Base-by-base conservation (phyloP, 1,140 invertebrate genomes). In the Euura saliciscinereae region DNA sequence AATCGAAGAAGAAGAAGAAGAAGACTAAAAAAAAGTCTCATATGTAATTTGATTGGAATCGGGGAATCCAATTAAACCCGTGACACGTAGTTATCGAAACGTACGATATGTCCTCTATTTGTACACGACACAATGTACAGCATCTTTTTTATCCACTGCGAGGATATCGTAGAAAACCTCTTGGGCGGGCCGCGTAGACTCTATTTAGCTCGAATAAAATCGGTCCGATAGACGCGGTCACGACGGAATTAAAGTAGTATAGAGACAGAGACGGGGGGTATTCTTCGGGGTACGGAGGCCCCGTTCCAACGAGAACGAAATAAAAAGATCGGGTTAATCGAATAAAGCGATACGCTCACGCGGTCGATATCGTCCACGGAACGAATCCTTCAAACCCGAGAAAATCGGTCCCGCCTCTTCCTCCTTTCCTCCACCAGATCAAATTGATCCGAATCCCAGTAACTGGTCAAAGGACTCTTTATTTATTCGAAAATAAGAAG, bases 291-390 rank as follows among this genome's bases (percentile, higher is more conserved):
- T 59, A n/a, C 51, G 28, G 51, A 59, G 8, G 10, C 51, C 51
- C 8, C 51, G 59, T 43, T 65, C 6, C 68, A 28, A 74, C 51
- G 45, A 11, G 44, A 46, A 10, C n/a, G n/a, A 67, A 71, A 66
- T 44, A 74, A 76, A 51, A 71, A 73, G 51, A 67, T 28, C 28
- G 64, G 45, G 73, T 73, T 78, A 78, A 79, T 78, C 71, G 76
- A 78, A 78, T 69, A 74, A 79, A 59, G 78, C 77, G 74, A 77
- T 67, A 75, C 76, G 74, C 73, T 77, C 70, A 74, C 67, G 71
- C 44, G 77, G 66, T 71, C 71, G 70, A 64, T 46, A 73, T 51
- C 28, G 45, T 65, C 65, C 51, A 69, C 72, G 74, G 70, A 66
- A 68, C 75, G 71, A 75, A 78, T 77, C 66, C 59, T 45, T 46